phyloP scores from a whole-genome alignment of 1,140 invertebrate genomes.

The Drosophila pallidifrons region DNA sequence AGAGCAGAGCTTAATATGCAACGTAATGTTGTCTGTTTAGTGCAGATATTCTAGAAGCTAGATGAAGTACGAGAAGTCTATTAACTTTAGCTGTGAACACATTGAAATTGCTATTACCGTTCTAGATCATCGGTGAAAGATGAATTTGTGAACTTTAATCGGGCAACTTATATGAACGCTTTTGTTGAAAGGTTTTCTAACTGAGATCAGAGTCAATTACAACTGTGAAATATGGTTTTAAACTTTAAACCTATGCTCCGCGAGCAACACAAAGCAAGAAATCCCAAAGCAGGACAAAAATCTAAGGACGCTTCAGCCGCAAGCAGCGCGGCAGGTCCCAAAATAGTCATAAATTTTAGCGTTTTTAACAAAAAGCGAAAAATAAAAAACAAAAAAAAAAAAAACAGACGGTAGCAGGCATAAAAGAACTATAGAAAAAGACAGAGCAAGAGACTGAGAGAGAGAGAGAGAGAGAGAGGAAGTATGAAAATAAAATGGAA shows the following conservation, averaged over 20 bases:
- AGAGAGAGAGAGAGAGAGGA: background rate
- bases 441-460: conserved; percentile 8
- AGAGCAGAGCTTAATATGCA: background rate
- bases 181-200: background rate
- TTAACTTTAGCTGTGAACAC: no score
- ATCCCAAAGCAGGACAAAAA: conserved; percentile 55
- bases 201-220: conserved; percentile 4
- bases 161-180: background rate
- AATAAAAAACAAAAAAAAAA: conserved; percentile 15
- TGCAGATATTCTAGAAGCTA: background rate
- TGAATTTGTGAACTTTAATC: background rate
- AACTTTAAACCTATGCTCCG: conserved; percentile 22
- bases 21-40: conserved; percentile 22
- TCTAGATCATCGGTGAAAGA: no score
- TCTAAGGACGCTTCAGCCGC: conserved; percentile 63
- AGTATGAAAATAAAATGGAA: conserved; percentile 18
- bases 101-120: no score
- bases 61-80: no score
- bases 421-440: conserved; percentile 28
- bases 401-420: conserved; percentile 65
- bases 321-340: conserved; percentile 69
- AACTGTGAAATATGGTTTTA: conserved; percentile 1
- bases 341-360: conserved; percentile 81
- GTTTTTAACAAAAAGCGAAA: conserved; percentile 57
- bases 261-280: conserved; percentile 9